Evolutionary conservation across 2,888 invertebrate genomes (phyloP).

Genomic region (Heliconius aoede): DNA sequence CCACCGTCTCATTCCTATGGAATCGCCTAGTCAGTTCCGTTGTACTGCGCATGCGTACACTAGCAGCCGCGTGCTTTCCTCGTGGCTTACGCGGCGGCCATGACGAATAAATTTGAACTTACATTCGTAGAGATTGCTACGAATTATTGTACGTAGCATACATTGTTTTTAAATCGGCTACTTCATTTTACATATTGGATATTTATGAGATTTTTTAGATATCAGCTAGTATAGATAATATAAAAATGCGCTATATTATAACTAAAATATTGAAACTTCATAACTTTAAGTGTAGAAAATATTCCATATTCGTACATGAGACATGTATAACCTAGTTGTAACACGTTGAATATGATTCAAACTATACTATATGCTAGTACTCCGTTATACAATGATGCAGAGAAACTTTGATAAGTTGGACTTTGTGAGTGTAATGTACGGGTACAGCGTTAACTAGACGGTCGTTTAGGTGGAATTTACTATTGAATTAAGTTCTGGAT

Average conservation of each 20-base stretch:
- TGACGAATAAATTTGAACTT: constrained; percentile 49
- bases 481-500: constrained; percentile 28
- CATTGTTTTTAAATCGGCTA: background rate
- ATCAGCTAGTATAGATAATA: too few species aligned
- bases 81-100: constrained; percentile 60
- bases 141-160: constrained; percentile 18
- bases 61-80: constrained; percentile 73
- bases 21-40: constrained; percentile 38
- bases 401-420: constrained; percentile 72
- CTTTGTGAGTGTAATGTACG: constrained; percentile 51
- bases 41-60: constrained; percentile 73
- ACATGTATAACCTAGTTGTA: constrained; percentile 52
- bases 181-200: too few species aligned
- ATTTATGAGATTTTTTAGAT: too few species aligned
- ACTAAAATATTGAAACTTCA: background rate
- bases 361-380: constrained; percentile 38
- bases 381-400: constrained; percentile 59
- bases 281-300: constrained; percentile 33
- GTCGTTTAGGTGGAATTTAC: constrained; percentile 49
- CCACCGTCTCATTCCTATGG: constrained; percentile 39
- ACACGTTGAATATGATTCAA: constrained; percentile 58
- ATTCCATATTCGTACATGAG: constrained; percentile 34
- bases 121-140: constrained; percentile 41
- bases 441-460: constrained; percentile 48
- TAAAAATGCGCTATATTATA: too few species aligned